Conservation (phyloP, 2,888 invertebrate species). For the Thymelicus acteon region DNA sequence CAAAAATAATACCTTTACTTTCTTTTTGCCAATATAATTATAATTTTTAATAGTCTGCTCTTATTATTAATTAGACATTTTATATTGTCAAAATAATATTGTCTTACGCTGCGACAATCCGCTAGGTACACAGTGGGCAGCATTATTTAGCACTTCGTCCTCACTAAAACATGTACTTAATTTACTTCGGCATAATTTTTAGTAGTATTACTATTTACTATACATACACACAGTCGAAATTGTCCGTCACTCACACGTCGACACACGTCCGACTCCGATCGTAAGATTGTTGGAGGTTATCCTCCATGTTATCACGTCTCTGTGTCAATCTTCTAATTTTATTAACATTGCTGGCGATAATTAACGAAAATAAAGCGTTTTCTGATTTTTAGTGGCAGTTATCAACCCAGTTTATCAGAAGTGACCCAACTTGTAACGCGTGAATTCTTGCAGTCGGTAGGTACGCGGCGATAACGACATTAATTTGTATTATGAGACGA, state of each 20-base stretch:
- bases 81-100: no score
- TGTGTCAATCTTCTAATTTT: constrained; percentile 55
- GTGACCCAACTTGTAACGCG: constrained; percentile 60
- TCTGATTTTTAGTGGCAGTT: constrained; percentile 59
- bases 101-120: no score
- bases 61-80: no score
- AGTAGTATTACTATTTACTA: no score
- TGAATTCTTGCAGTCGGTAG: constrained; percentile 61
- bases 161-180: no score
- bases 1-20: no score
- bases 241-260: no score
- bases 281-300: constrained; percentile 55
- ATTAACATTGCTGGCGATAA: constrained; percentile 55
- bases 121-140: no score
- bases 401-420: constrained; percentile 69
- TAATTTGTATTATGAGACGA: constrained; percentile 58
- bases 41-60: no score
- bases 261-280: constrained; percentile 43
- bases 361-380: constrained; percentile 58
- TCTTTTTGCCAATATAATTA: no score
- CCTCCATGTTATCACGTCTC: constrained; percentile 51
- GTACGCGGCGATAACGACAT: constrained; percentile 55
- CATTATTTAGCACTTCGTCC: no score
- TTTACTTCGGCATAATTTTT: no score
- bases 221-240: not conserved